Evolutionary conservation across 2,888 invertebrate species (phyloP).

Genomic region (Teleogryllus oceanicus): DNA sequence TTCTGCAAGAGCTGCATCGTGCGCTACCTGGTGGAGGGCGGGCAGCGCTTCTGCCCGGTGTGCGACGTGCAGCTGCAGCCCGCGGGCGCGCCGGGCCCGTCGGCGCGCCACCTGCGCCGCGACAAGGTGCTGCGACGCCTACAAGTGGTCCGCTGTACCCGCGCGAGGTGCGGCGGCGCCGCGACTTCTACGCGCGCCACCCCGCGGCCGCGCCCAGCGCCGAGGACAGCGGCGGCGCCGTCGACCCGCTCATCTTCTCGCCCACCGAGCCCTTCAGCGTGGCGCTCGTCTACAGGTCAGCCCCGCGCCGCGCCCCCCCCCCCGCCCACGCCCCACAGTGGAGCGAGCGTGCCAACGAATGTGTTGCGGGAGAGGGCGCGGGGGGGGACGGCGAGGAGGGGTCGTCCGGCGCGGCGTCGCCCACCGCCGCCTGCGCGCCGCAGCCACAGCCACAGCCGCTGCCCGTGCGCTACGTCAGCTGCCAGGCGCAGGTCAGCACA

Average conservation of each 20-base stretch:
- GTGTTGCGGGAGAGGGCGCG: too few species aligned
- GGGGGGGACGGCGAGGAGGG: background rate
- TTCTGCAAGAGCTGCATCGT: conserved; percentile 59
- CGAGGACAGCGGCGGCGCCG: conserved; percentile 42
- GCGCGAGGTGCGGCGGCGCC: conserved; percentile 80
- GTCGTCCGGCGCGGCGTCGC: background rate
- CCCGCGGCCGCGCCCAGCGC: conserved; percentile 49
- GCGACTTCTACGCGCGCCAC: conserved; percentile 78
- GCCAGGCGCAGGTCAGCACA: conserved; percentile 62
- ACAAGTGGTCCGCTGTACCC: conserved; percentile 93
- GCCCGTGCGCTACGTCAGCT: background rate
- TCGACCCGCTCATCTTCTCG: background rate
- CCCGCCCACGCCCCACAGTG: too few species aligned
- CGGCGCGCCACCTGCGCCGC: conserved; percentile 51
- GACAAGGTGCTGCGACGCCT: conserved; percentile 93
- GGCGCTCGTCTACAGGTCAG: background rate
- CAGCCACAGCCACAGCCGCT: background rate
- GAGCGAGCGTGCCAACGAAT: too few species aligned
- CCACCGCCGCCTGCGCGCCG: background rate
- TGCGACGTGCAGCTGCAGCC: conserved; percentile 54
- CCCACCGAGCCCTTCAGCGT: conserved; percentile 3
- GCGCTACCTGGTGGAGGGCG: conserved; percentile 47
- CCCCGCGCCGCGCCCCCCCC: too few species aligned
- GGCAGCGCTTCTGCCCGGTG: conserved; percentile 49
- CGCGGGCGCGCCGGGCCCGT: conserved; percentile 43